Conservation (phyloP, 35 echinoderm and acorn worm genomes). For the Anneissia japonica region DNA sequence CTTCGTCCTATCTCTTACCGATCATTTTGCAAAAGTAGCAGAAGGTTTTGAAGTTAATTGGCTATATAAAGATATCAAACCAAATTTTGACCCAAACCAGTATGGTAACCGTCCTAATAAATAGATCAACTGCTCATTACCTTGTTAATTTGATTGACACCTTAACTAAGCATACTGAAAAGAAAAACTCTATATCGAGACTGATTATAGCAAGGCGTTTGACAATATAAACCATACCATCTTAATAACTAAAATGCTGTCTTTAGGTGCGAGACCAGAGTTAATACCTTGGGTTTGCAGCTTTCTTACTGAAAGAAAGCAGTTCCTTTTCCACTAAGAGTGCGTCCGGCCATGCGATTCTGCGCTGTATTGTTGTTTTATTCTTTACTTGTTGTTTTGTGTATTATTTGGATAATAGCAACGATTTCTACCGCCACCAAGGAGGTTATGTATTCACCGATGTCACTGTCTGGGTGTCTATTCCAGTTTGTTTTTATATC, state of each 20-base stretch:
- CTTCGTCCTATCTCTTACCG: neutral
- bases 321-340: neutral
- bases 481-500: too few relatives aligned
- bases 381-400: too few relatives aligned
- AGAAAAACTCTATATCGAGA: neutral
- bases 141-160: neutral
- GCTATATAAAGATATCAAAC: neutral
- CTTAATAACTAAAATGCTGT: neutral
- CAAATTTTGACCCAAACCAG: neutral
- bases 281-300: neutral
- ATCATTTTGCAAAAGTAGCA: conserved; percentile 3
- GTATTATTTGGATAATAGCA: too few relatives aligned
- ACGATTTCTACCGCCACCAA: too few relatives aligned
- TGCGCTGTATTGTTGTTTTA: too few relatives aligned
- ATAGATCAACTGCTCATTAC: conserved; percentile 21
- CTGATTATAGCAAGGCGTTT: neutral
- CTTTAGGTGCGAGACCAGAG: neutral
- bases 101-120: conserved; percentile 14
- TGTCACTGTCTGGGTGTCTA: too few relatives aligned
- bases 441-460: too few relatives aligned
- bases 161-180: neutral
- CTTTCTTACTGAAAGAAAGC: neutral
- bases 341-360: too few relatives aligned
- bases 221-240: neutral
- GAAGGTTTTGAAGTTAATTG: neutral